phyloP scores from a whole-genome alignment of 1,140 invertebrate genomes.

The Bursaphelenchus mucronatus region DNA sequence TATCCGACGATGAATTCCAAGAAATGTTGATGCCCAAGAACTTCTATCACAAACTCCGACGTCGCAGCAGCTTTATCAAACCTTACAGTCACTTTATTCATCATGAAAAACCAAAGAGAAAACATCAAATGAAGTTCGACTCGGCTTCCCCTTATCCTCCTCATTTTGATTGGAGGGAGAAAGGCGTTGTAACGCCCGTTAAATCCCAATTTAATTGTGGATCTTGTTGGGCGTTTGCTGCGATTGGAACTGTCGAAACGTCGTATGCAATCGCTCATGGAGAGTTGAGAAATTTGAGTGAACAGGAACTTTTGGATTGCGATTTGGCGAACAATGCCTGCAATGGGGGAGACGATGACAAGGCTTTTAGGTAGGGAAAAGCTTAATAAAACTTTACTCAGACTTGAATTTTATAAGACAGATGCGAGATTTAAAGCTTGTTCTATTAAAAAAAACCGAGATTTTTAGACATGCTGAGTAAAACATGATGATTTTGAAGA shows the following conservation, averaged over 20 bases:
- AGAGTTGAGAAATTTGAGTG: slow-evolving; percentile 52
- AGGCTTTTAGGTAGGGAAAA: slow-evolving; percentile 26
- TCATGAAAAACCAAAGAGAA: not conserved
- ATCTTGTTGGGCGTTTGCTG: slow-evolving; percentile 52
- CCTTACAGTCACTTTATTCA: slow-evolving; percentile 3
- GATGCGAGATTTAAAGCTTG: no score
- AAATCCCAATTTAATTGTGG: slow-evolving; percentile 62
- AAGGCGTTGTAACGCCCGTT: slow-evolving; percentile 64
- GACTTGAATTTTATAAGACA: no score
- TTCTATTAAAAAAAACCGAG: no score
- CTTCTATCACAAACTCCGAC: slow-evolving; percentile 23
- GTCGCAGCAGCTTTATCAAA: slow-evolving; percentile 32
- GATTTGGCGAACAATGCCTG: slow-evolving; percentile 58
- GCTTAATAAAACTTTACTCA: no score
- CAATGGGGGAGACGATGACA: slow-evolving; percentile 58
- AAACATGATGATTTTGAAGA: no score
- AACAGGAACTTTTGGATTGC: slow-evolving; percentile 58
- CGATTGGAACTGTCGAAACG: slow-evolving; percentile 46
- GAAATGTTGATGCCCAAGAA: slow-evolving; percentile 45
- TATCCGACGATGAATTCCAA: slow-evolving; percentile 48
- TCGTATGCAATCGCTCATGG: slow-evolving; percentile 49
- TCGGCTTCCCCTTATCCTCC: slow-evolving; percentile 35
- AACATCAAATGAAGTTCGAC: not conserved
- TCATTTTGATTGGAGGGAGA: slow-evolving; percentile 63
- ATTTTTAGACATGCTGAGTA: no score